Evolutionary conservation across 2,797 vertebrate species (phyloP).

Genomic region (Eulemur coronatus): DNA sequence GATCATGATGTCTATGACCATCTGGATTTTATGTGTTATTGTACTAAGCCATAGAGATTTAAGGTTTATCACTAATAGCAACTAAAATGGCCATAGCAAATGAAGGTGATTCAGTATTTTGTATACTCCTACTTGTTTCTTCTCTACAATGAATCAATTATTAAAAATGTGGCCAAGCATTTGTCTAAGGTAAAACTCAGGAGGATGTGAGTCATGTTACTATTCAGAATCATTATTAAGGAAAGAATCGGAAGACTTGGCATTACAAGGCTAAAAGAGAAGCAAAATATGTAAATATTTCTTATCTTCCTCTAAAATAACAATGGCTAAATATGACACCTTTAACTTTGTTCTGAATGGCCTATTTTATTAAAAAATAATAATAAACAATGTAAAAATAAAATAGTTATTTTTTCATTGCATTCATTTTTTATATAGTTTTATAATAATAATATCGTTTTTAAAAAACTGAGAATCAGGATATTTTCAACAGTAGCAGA

Average conservation of each 20-base stretch:
- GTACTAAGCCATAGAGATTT: background rate
- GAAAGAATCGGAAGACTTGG: background rate
- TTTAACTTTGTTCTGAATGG: background rate
- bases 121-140: background rate
- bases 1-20: fast-evolving
- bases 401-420: background rate
- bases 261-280: background rate
- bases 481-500: background rate
- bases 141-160: background rate
- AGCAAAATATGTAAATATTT: background rate
- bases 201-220: background rate
- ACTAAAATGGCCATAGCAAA: background rate
- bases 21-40: background rate
- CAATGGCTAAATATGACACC: background rate
- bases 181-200: background rate
- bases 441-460: background rate
- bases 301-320: background rate
- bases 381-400: background rate
- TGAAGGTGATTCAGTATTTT: background rate
- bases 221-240: background rate
- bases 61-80: background rate
- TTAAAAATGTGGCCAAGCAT: background rate
- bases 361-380: background rate
- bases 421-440: background rate
- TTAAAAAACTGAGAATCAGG: background rate